These are phyloP conservation scores for Eurystomus glaucurus DNA, from an alignment of 2,797 vertebrate genomes.

Conservation along the genomic window DNA sequence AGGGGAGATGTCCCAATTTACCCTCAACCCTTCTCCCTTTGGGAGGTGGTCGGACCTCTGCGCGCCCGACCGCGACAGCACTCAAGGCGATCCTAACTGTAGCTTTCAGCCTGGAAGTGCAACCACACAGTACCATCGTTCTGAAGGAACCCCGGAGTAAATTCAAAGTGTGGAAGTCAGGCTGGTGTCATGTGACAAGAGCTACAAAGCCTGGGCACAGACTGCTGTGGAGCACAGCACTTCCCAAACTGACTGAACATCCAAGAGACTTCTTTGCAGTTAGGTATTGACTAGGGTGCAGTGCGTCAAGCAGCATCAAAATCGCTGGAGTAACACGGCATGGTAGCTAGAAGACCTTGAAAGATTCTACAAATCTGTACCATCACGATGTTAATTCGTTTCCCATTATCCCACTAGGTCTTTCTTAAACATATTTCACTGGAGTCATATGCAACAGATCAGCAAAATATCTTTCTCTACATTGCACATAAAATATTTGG, in stretches of 20 bases:
- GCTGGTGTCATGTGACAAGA: background rate
- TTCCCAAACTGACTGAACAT: background rate
- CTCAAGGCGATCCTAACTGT: background rate
- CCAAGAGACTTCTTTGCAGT: background rate
- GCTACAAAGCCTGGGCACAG: background rate
- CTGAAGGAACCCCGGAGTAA: background rate
- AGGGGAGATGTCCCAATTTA: too few species aligned
- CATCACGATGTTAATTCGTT: background rate
- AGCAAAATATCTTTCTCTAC: background rate
- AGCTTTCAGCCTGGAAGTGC: background rate
- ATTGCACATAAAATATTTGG: background rate
- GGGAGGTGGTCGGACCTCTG: too few species aligned
- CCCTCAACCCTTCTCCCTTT: too few species aligned
- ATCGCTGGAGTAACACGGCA: fast-evolving
- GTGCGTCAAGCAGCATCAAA: background rate
- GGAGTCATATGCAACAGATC: background rate
- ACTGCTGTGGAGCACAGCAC: fast-evolving
- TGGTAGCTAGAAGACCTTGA: background rate
- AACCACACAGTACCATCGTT: background rate
- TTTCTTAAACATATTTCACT: background rate
- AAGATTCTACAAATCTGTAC: background rate
- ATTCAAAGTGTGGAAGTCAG: fast-evolving
- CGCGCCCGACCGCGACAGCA: too few species aligned
- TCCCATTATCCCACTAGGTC: background rate
- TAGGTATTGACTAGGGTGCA: background rate